Evolutionary conservation across 2,797 vertebrate species (phyloP).

Genomic region (Rhinophrynus dorsalis): DNA sequence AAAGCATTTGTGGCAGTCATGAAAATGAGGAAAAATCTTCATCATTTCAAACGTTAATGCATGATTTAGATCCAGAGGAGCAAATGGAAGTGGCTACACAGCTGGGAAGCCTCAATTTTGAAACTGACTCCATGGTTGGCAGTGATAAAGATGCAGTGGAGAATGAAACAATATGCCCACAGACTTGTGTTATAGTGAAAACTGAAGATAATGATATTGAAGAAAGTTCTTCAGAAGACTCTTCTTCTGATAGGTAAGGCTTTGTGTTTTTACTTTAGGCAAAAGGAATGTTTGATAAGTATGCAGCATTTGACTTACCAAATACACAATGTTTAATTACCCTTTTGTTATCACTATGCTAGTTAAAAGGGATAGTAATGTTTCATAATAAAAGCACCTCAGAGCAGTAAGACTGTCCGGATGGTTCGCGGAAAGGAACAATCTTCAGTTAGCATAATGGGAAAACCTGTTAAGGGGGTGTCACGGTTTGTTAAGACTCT

Average conservation of each 20-base stretch:
- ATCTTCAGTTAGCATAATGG: too few relatives aligned
- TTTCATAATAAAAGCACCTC: too few relatives aligned
- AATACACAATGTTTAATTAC: too few relatives aligned
- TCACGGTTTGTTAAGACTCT: too few relatives aligned
- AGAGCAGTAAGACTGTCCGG: too few relatives aligned
- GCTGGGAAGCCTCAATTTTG: not conserved
- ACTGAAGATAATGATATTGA: not conserved
- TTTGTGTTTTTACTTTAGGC: not conserved
- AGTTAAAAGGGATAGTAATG: too few relatives aligned
- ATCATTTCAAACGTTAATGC: not conserved
- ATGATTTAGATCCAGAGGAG: not conserved
- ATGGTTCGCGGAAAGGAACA: too few relatives aligned
- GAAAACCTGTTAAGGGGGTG: too few relatives aligned
- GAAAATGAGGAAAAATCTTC: not conserved
- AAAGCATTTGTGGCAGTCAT: not conserved
- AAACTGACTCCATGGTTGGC: not conserved
- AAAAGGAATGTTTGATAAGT: too few relatives aligned
- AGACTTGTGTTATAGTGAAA: not conserved
- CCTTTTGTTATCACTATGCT: too few relatives aligned
- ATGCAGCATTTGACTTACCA: too few relatives aligned
- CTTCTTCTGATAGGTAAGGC: not conserved
- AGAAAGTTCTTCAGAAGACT: not conserved
- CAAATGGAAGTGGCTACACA: constrained; percentile 1
- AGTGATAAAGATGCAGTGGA: not conserved
- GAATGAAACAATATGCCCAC: not conserved